phyloP scores from a whole-genome alignment of 2,888 invertebrate genomes.

The Reticulitermes lucifugus region DNA sequence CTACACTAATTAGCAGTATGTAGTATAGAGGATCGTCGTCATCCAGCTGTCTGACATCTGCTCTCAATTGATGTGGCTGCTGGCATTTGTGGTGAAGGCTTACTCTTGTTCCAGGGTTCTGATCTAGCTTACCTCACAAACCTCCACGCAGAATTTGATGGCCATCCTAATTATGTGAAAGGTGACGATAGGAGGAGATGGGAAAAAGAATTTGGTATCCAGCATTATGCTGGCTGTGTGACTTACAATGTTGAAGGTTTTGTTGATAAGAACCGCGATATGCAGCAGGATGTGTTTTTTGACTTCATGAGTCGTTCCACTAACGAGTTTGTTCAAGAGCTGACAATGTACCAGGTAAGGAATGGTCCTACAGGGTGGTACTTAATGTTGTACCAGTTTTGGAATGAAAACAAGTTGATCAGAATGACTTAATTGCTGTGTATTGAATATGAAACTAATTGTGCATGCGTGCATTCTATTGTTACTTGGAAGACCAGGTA shows the following conservation, averaged over 20 bases:
- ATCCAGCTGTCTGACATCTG: too few species aligned
- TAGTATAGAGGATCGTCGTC: too few species aligned
- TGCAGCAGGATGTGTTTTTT: slow-evolving; percentile 93
- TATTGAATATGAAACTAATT: too few species aligned
- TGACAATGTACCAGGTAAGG: slow-evolving; percentile 75
- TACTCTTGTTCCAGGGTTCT: slow-evolving; percentile 71
- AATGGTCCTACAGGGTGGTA: too few species aligned
- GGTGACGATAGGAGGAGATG: slow-evolving; percentile 86
- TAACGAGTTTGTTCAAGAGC: slow-evolving; percentile 85
- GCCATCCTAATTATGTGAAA: slow-evolving; percentile 86
- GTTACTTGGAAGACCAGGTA: too few species aligned
- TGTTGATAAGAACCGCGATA: slow-evolving; percentile 92
- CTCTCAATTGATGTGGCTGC: too few species aligned
- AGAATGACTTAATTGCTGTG: too few species aligned
- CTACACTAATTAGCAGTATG: too few species aligned
- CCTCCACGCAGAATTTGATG: slow-evolving; percentile 88
- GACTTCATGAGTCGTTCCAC: slow-evolving; percentile 88
- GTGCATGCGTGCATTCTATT: too few species aligned
- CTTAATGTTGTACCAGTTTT: too few species aligned
- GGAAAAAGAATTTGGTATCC: slow-evolving; percentile 91
- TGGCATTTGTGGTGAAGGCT: neutral
- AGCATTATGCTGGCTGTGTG: slow-evolving; percentile 91
- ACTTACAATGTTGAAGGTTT: slow-evolving; percentile 85
- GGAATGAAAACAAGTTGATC: too few species aligned
- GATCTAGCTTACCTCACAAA: slow-evolving; percentile 90